Percentiles rank a stretch among this genome's conserved stretches.
phyloP scores from a whole-genome alignment of 92 coral and sea anemone genomes.

The Phenganax stokvisi region DNA sequence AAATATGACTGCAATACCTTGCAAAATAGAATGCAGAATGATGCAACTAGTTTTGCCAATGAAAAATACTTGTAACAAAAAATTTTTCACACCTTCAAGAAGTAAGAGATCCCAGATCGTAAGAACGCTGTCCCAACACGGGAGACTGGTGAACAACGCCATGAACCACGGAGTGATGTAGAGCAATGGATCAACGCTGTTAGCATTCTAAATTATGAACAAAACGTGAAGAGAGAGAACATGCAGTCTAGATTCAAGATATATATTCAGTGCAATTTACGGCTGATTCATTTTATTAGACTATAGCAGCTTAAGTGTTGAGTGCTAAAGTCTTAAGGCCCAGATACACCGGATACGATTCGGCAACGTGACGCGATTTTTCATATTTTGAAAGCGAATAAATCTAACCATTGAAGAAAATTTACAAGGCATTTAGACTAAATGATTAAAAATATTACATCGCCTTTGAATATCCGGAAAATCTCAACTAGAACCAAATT shows the following conservation, averaged over 20 bases:
- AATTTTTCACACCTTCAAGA: conserved; percentile 60
- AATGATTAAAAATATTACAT: no score
- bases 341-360: no score
- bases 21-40: not conserved
- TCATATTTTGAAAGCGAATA: no score
- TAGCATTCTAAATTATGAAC: conserved; percentile 49
- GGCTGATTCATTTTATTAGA: no score
- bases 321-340: no score
- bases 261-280: no score
- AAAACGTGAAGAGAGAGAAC: not conserved
- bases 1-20: conserved; percentile 74
- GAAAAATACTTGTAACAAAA: not conserved
- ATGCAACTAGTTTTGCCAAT: not conserved
- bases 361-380: no score
- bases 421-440: no score
- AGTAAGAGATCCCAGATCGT: conserved; percentile 84
- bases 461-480: no score
- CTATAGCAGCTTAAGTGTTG: no score
- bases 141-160: conserved; percentile 88
- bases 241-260: not conserved
- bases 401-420: no score
- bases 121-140: conserved; percentile 92
- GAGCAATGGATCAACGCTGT: conserved; percentile 71
- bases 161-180: conserved; percentile 95
- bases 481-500: no score